Percentiles rank a stretch among this genome's conserved stretches.
Evolutionary conservation across 1,140 invertebrate species (phyloP).

Genomic region (Drosophila mauritiana): DNA sequence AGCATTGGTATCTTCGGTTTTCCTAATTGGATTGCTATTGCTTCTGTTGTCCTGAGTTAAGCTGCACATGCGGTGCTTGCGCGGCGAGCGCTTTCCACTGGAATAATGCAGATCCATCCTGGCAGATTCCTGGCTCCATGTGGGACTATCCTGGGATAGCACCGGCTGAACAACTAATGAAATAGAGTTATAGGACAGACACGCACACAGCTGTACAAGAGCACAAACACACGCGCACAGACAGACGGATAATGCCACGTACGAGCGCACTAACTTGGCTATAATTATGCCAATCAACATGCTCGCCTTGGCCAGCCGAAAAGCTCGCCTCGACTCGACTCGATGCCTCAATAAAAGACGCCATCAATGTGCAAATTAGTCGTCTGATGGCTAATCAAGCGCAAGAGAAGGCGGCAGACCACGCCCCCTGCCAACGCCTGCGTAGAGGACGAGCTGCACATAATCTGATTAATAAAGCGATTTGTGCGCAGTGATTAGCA

Average conservation of each 20-base stretch:
- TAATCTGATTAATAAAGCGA: slow-evolving; percentile 81
- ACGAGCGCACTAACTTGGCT: slow-evolving; percentile 40
- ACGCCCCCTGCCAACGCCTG: slow-evolving; percentile 30
- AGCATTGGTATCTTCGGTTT: background rate
- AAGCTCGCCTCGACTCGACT: slow-evolving; percentile 35
- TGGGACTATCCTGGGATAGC: slow-evolving; percentile 17
- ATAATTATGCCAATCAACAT: slow-evolving; percentile 76
- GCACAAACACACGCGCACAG: slow-evolving; percentile 25
- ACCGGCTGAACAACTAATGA: slow-evolving; percentile 70
- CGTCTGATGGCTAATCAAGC: slow-evolving; percentile 70
- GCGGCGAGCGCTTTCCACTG: background rate
- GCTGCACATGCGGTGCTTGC: slow-evolving; percentile 9
- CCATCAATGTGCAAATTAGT: slow-evolving; percentile 81
- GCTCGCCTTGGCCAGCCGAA: slow-evolving; percentile 37
- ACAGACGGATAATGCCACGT: slow-evolving; percentile 11
- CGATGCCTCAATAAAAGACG: slow-evolving; percentile 69
- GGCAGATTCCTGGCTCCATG: slow-evolving; percentile 14
- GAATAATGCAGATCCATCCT: slow-evolving; percentile 56
- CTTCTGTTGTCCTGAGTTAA: slow-evolving; percentile 26
- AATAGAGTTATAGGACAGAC: slow-evolving; percentile 54
- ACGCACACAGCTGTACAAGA: slow-evolving; percentile 15
- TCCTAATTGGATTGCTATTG: background rate
- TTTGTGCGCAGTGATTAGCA: slow-evolving; percentile 73
- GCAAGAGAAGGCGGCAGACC: slow-evolving; percentile 14
- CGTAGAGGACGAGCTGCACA: slow-evolving; percentile 25